Base-by-base conservation (phyloP, 1,140 invertebrate species). In the Vanessa atalanta region DNA sequence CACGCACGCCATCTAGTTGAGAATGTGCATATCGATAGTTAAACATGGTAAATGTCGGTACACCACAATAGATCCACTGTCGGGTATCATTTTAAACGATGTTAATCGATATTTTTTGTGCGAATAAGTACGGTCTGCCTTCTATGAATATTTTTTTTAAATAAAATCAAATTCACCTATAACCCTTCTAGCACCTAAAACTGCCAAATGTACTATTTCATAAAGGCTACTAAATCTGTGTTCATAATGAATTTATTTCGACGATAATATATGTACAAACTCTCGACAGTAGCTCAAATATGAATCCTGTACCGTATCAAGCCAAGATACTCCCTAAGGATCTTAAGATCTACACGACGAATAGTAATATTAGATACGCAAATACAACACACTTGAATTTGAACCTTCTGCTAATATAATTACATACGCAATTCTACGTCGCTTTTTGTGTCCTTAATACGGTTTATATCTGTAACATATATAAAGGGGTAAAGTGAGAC, bases 401-500 rank as follows among this genome's bases (percentile, higher is more conserved):
- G 43, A 57, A 73, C 83, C 84, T 81, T 83, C 43, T 61, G 4
- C 15, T 20, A 64, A 48, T 20, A 65, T 5, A 63, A 61, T 57
- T 83, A 69, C 69, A 81, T 76, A 61, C 48, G 75, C 71, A 67
- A 76, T 85, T 47, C 23, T 70, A 77, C 73, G 81, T 70, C 9
- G 15, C 48, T 43, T 48, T 9, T 1, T 26, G 67, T 70, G 31
- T 69, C 50, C 65, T 76, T 84, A 75, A 48, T 79, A 67, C 82
- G 50, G 84, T 83, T 73, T 60, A 70, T 50, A 71, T 71, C 51
- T 26, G 43, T 55, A 31, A 60, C 63, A 74, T 61, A 81, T 82
- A 84, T 79, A 86, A 91, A 89, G 89, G 91, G 91, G 89, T 93
- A 91, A 91, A 90, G 88, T 91, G 89, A 93, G 89, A 93, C 91